Evolutionary conservation across 2,113 vertebrate genomes (phyloP), one percentile per base, ranked within the genome.

Genomic region (Archilochus colubris): DNA sequence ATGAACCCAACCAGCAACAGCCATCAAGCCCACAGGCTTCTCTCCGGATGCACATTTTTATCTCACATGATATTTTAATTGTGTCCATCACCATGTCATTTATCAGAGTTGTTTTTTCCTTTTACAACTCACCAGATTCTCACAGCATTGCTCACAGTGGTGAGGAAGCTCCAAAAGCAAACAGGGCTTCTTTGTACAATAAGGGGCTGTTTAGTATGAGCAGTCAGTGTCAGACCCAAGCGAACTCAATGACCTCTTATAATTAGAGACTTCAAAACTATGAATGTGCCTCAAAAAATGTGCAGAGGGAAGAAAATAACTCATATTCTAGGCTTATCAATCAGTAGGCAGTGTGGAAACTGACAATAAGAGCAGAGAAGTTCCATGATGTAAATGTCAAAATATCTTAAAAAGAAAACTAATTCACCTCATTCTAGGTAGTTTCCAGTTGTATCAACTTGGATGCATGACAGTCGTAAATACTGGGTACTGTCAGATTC

Each of bases 61-160:
- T 67, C 64, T 89, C 72, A 53, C 82, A 81, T 27, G 72, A 75
- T 88, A 50, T 84, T 93, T 72, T 57, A 84, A 57, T 79, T 83
- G 50, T 70, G 59, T 54, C 89, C 72, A 44, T 86, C 57, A 57
- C 59, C 61, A 31, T 80, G 82, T 25, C 82, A 88, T 93, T 86
- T 70, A 44, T 86, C 70, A 68, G 78, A 77, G 54, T 20, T 89
- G 61, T 67, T 94, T 89, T 88, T 88, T 88, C 23, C 40, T 81
- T 46, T 86, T 78, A 48, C 43, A 53, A 8, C 63, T 92, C n/a
- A 76, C 67, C 68, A 95, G 68, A 93, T 88, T 94, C 78, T 95
- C 89, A 88, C 63, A 95, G 78, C 48, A 81, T 95, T 95, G 72
- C 82, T 94, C 89, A 78, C 36, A 3, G 43, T 88, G 48, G n/a